A percentile compares a stretch with the other conserved stretches of the same genome.
phyloP scores from a whole-genome alignment of 37 sponge, comb jelly and placozoan species.

The Lycopodina hypogea region DNA sequence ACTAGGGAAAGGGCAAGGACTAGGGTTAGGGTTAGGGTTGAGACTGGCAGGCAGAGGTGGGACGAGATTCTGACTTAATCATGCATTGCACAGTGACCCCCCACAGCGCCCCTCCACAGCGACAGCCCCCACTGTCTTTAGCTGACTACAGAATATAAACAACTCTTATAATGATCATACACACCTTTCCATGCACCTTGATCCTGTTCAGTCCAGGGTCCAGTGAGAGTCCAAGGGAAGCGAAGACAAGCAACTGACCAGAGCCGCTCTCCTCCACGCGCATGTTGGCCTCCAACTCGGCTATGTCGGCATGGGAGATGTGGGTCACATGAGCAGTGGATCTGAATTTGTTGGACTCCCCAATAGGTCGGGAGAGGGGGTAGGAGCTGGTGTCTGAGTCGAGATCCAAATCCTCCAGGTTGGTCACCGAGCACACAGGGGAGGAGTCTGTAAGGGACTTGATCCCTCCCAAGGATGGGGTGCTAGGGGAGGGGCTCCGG shows the following conservation, averaged over 20 bases:
- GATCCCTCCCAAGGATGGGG: not conserved
- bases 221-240: constrained; percentile 6
- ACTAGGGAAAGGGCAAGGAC: too few species aligned
- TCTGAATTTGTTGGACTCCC: constrained; percentile 14
- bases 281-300: constrained; percentile 18
- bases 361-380: constrained; percentile 32
- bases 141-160: not conserved
- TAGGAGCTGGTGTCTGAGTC: not conserved
- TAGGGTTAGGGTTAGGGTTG: too few species aligned
- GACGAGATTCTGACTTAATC: not conserved
- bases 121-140: too few species aligned
- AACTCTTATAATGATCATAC: not conserved
- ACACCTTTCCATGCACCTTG: constrained; percentile 38
- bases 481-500: not conserved
- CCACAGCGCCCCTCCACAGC: too few species aligned
- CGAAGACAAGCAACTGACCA: not conserved
- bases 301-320: constrained; percentile 7
- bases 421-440: not conserved
- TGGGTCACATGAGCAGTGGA: constrained; percentile 1
- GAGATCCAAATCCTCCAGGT: constrained; percentile 42
- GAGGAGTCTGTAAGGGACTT: not conserved
- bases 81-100: not conserved
- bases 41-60: not conserved
- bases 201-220: constrained; percentile 38
- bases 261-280: not conserved